These are phyloP conservation scores for Drosophila neonasuta DNA, from an alignment of 2,888 invertebrate genomes.

Conservation along the genomic window DNA sequence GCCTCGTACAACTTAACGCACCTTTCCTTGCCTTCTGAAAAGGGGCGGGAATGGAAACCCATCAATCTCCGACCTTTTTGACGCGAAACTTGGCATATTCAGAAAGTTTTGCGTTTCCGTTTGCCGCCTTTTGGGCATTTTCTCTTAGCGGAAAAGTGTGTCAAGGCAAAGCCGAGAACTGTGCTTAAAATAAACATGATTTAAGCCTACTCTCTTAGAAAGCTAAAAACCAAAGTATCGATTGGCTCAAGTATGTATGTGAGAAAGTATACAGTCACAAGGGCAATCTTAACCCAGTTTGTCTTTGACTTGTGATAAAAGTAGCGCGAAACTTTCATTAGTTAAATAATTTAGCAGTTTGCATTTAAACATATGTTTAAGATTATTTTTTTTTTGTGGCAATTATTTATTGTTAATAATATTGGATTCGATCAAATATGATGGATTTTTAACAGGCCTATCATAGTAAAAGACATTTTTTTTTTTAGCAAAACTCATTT, in stretches of 20 bases:
- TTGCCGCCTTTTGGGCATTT: slow-evolving; percentile 17
- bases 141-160: slow-evolving; percentile 44
- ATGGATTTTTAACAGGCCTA: too few relatives aligned
- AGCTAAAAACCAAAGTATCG: slow-evolving; percentile 22
- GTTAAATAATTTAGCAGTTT: too few relatives aligned
- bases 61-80: slow-evolving; percentile 53
- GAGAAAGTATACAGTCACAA: not conserved
- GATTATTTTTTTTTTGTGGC: too few relatives aligned
- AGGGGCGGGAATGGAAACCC: slow-evolving; percentile 7
- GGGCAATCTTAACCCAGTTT: not conserved
- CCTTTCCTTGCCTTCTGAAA: slow-evolving; percentile 10
- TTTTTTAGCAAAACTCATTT: too few relatives aligned
- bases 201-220: slow-evolving; percentile 31
- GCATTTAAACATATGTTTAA: too few relatives aligned
- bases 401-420: too few relatives aligned
- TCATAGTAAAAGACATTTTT: too few relatives aligned
- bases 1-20: slow-evolving; percentile 21
- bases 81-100: slow-evolving; percentile 25
- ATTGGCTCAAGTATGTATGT: slow-evolving; percentile 16
- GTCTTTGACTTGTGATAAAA: too few relatives aligned
- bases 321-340: too few relatives aligned
- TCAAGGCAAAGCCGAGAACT: slow-evolving; percentile 54
- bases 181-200: slow-evolving; percentile 58
- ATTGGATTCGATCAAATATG: too few relatives aligned
- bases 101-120: slow-evolving; percentile 38